Percentiles rank a stretch among this genome's conserved stretches.
Evolutionary conservation across 2,797 vertebrate species (phyloP).

Genomic region (Podargus strigoides): DNA sequence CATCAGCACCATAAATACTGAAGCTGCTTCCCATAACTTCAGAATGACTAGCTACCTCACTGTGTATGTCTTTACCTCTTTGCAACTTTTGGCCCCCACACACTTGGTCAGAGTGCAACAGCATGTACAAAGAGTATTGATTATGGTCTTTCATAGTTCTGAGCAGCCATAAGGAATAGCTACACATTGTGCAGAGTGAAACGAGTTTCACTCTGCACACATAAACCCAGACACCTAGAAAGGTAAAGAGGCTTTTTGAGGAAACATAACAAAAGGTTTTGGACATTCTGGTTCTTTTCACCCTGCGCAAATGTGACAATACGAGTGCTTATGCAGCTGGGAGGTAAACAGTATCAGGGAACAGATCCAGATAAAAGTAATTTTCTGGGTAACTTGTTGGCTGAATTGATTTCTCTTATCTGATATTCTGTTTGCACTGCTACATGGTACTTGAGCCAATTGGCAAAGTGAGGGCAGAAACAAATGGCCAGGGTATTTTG

Average conservation of each 20-base stretch:
- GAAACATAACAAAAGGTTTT: not conserved
- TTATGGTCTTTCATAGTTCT: not conserved
- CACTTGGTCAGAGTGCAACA: not conserved
- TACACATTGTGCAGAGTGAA: not conserved
- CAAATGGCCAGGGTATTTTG: not conserved
- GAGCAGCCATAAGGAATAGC: not conserved
- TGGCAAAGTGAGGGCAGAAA: not conserved
- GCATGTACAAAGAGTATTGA: not conserved
- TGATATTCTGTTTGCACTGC: not conserved
- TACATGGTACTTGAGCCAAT: not conserved
- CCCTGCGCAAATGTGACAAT: not conserved
- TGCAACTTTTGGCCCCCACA: not conserved
- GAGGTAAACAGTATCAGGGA: not conserved
- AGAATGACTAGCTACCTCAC: not conserved
- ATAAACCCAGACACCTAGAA: rapidly evolving
- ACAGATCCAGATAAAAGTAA: not conserved
- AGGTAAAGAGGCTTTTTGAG: not conserved
- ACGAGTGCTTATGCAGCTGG: not conserved
- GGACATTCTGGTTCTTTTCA: not conserved
- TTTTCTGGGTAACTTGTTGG: not conserved
- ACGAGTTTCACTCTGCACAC: not conserved
- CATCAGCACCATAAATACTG: not conserved
- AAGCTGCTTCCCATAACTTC: not conserved
- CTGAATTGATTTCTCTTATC: not conserved
- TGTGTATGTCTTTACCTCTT: not conserved